Base-by-base conservation (phyloP, 1,140 invertebrate genomes). In the Trinorchestia longiramus region DNA sequence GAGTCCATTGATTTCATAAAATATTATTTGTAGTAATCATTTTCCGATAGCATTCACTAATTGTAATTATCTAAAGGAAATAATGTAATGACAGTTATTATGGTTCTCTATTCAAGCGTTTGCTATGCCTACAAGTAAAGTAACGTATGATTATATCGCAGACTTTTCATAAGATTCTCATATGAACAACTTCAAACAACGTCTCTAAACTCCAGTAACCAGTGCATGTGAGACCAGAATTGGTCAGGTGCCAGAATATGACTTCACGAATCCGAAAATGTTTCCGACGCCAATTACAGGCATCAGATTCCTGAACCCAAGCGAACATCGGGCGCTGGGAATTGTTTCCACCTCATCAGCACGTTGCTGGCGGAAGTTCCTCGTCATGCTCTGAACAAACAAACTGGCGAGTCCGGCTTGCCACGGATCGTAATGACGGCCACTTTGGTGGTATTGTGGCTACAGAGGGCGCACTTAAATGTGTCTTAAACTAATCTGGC, bases 371-470 rank as follows among this genome's bases (percentile, higher is more conserved):
- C 62, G 62, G 62, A 77, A 77, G 62, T 77, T 77, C 15, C 62
- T 77, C 62, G 62, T 77, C 62, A 77, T 77, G 62, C 62, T 23
- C 62, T 77, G 62, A 77, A 28, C 62, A 77, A 77, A 77, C 62
- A 77, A 77, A 77, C 62, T 77, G 36, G 62, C 62, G 62, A 77
- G 62, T 77, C 62, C 28, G 62, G 62, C 62, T 11, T 0, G 23
- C 43, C 41, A 90, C n/a, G 88, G 88, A 43, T 90, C 92, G 44
- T 94, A 94, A 94, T 94, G 92, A 94, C 92, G 92, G 43, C 41
- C 92, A 94, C 92, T 94, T 94, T 94, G 92, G 92, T 36, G 43
- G 92, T 94, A 94, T 94, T 94, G 92, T 94, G 92, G 92, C 92
- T 94, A 94, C 92, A 45, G 43, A 47, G 41, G 43, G 92, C 92